phyloP scores from a whole-genome alignment of 2,113 vertebrate genomes.

The Zosterops pallidus region DNA sequence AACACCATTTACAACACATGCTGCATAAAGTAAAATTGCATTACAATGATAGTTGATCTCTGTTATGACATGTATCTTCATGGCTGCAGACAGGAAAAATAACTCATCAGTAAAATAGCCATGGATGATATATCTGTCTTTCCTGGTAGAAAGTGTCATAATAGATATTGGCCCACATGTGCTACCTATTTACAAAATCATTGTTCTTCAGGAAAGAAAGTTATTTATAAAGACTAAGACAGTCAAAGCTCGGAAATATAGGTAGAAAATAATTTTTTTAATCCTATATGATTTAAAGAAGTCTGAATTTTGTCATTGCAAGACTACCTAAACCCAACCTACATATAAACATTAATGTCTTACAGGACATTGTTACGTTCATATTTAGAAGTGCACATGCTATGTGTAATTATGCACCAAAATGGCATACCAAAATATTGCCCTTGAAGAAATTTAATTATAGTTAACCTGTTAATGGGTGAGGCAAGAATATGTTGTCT shows the following conservation, averaged over 20 bases:
- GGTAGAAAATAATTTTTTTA: background rate
- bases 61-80: constrained; percentile 72
- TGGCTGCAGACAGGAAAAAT: constrained; percentile 21
- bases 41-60: constrained; percentile 60
- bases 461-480: background rate
- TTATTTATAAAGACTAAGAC: background rate
- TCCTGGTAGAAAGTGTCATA: constrained; percentile 56
- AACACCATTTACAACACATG: constrained; percentile 49
- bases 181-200: background rate
- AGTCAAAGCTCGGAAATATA: background rate
- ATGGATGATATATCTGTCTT: constrained; percentile 32
- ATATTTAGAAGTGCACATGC: background rate
- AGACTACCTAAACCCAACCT: background rate
- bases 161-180: constrained; percentile 26
- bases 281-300: background rate
- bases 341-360: background rate
- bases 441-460: background rate
- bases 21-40: constrained; percentile 45
- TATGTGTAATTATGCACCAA: background rate
- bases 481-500: background rate
- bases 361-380: background rate
- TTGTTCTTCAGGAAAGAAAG: background rate
- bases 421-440: background rate
- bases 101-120: constrained; percentile 55
- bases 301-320: background rate